These are phyloP conservation scores for Pristionchus japonicus DNA, from an alignment of 2,888 invertebrate species.

Conservation along the genomic window DNA sequence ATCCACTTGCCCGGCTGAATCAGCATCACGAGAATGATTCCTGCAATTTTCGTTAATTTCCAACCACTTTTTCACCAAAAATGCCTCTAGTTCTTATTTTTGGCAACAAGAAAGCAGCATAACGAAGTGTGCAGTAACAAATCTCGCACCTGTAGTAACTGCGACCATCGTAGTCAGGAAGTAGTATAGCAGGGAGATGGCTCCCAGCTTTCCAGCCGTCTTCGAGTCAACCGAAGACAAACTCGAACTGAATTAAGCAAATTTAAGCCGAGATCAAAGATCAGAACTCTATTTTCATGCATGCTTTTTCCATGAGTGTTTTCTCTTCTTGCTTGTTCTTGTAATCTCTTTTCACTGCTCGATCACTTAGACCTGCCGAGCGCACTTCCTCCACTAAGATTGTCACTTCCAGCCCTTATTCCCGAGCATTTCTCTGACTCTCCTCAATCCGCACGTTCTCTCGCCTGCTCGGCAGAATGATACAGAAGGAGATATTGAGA, in stretches of 20 bases:
- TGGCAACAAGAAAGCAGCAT: no score
- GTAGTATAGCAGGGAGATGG: slow-evolving; percentile 61
- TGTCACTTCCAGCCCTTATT: neutral
- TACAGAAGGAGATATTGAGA: neutral
- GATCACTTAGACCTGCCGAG: neutral
- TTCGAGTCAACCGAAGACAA: slow-evolving; percentile 65
- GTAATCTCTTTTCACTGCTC: neutral
- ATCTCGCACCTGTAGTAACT: slow-evolving; percentile 57
- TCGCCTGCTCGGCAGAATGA: neutral
- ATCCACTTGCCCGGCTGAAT: slow-evolving; percentile 84
- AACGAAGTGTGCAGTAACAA: no score
- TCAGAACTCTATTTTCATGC: neutral
- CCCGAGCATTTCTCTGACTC: neutral
- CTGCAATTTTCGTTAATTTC: slow-evolving; percentile 47
- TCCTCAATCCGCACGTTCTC: neutral
- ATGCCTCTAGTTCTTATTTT: neutral
- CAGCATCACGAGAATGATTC: slow-evolving; percentile 89
- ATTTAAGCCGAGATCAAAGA: slow-evolving; percentile 18
- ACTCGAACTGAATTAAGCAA: slow-evolving; percentile 54
- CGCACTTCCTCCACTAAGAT: slow-evolving; percentile 1
- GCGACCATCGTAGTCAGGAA: slow-evolving; percentile 64
- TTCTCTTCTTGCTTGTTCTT: neutral
- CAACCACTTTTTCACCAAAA: no score
- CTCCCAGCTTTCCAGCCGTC: slow-evolving; percentile 66
- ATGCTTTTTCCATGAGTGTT: neutral